phyloP scores from a whole-genome alignment of 2,113 vertebrate species.

The Sterna hirundo region DNA sequence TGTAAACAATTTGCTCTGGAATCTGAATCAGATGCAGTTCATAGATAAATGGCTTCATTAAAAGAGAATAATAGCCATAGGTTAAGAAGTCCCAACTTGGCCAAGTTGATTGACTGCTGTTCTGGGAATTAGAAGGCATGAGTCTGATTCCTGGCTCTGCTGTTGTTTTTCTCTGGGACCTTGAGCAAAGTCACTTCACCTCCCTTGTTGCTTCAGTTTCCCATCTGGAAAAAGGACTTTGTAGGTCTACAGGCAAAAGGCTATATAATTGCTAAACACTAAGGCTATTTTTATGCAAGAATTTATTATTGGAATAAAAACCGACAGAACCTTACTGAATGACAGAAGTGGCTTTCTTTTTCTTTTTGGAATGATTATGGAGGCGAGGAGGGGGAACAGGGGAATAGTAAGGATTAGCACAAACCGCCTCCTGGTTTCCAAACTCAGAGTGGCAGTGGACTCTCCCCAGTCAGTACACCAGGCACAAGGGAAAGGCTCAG shows the following conservation, averaged over 20 bases:
- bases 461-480: background rate
- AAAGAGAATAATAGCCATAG: conserved; percentile 12
- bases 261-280: background rate
- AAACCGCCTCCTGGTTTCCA: background rate
- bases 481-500: background rate
- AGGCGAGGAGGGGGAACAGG: background rate
- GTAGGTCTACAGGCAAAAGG: background rate
- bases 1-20: conserved; percentile 28
- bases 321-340: background rate
- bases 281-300: background rate
- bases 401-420: background rate
- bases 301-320: background rate
- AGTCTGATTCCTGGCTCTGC: background rate
- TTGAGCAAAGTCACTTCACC: conserved; percentile 19
- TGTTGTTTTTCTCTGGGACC: background rate
- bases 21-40: conserved; percentile 8
- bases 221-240: background rate
- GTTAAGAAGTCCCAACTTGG: background rate
- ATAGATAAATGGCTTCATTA: conserved; percentile 31
- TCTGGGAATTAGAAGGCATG: background rate
- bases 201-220: background rate
- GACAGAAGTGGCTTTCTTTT: background rate
- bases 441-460: background rate
- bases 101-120: background rate
- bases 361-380: background rate